Base-by-base conservation (phyloP, 2,797 vertebrate species). In the Monodelphis domestica region DNA sequence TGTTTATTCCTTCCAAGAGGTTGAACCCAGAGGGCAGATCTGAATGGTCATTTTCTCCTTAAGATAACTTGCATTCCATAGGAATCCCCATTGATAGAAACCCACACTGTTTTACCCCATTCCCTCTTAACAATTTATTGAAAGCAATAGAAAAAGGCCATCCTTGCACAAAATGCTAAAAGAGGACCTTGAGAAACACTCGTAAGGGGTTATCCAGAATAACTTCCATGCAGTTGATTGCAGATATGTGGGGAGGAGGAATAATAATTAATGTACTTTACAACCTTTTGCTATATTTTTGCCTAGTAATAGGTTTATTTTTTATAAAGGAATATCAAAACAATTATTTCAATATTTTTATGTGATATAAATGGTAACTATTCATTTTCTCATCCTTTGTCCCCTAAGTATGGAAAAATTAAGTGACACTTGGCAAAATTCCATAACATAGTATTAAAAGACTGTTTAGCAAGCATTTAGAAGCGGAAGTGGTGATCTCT, bases 1-100 rank as follows among this genome's bases (percentile, higher is more conserved):
- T 91, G 94, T 96, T 97, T 95, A 97, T 92, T 93, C 93, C 87
- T 95, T 70, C 53, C 21, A 90, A 93, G 92, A 94, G 54, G 84
- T 84, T 87, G 53, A 91, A 52, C 92, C n/a, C 70, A 52, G 55
- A 50, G 94, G 92, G 93, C 96, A 90, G 50, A 93, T 51, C 94
- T 95, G 29, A 33, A 5, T 91, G 92, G 91, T 14, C 92, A 28
- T 70, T 21, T 53, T 93, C 93, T 94, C 54, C 92, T 96, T 92
- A 84, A 55, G 94, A 90, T 12, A 89, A 54, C 95, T 57, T 56
- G 50, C 55, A 55, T 93, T 93, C 91, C 54, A 88, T 54, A 89
- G 63, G 15, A 91, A 52, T 30, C 51, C 57, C 89, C n/a, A 88
- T 5, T 59, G 93, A 93, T 92, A 92, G 84, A 21, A 78, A 88